phyloP scores from a whole-genome alignment of 35 echinoderm and acorn worm species.

The Nesometra sesokonis region DNA sequence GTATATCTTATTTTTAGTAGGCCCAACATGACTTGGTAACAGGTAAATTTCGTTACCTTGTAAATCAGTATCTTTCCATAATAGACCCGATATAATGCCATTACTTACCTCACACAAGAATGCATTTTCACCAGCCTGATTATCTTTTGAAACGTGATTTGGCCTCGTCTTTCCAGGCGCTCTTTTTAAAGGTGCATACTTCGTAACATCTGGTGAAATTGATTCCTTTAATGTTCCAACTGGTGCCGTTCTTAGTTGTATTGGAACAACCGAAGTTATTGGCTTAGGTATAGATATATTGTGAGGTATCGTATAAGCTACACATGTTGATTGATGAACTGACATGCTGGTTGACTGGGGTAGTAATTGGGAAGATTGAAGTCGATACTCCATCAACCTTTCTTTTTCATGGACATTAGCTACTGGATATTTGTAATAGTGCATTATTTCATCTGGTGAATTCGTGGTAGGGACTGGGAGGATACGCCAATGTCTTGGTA shows the following conservation, averaged over 20 bases:
- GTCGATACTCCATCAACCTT: no score
- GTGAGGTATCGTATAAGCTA: neutral
- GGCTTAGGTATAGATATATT: neutral
- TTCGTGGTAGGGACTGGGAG: no score
- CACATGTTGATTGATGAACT: neutral
- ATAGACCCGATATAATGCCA: no score
- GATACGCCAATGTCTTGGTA: no score
- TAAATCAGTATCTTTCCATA: no score
- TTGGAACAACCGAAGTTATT: neutral
- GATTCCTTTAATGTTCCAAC: neutral
- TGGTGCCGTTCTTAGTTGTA: neutral
- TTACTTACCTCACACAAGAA: constrained; percentile 40
- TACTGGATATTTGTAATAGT: no score
- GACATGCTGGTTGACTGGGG: neutral
- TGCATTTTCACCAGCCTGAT: constrained; percentile 21
- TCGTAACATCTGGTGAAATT: neutral
- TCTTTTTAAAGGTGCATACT: constrained; percentile 63
- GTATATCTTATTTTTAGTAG: no score
- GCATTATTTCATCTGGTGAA: no score
- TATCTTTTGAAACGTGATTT: constrained; percentile 67
- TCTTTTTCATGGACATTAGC: no score
- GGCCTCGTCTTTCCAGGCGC: constrained; percentile 65
- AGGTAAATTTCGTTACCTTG: no score
- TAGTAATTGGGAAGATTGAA: neutral
- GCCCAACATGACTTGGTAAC: no score